Evolutionary conservation across 2,888 invertebrate genomes (phyloP).

Genomic region (Pyrocoelia pectoralis): DNA sequence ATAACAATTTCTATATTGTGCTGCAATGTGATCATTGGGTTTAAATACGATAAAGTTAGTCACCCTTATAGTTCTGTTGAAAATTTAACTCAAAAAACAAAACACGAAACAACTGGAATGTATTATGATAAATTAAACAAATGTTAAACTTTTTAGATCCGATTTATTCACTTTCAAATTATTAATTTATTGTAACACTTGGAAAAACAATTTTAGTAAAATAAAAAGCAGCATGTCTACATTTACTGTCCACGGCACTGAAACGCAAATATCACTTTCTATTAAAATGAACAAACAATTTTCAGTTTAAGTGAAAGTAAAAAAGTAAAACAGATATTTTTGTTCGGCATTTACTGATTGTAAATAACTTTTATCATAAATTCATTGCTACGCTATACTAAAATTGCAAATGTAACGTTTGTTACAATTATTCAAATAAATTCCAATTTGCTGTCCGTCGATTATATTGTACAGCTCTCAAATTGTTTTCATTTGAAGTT

Average conservation of each 20-base stretch:
- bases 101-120: too few species aligned
- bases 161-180: neutral
- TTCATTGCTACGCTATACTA: neutral
- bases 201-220: neutral
- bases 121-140: neutral
- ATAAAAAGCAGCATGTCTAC: neutral
- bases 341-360: neutral
- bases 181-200: neutral
- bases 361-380: neutral
- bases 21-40: too few species aligned
- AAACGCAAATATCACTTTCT: neutral
- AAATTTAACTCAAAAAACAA: too few species aligned
- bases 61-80: too few species aligned
- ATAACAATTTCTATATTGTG: too few species aligned
- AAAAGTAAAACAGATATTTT: neutral
- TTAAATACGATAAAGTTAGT: too few species aligned
- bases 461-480: conserved; percentile 25
- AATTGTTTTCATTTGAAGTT: conserved; percentile 19
- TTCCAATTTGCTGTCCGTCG: conserved; percentile 13
- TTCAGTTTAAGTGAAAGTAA: neutral
- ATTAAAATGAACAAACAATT: neutral
- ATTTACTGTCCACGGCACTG: neutral
- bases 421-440: conserved; percentile 8
- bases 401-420: conserved; percentile 2
- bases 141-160: neutral